phyloP scores from a whole-genome alignment of 2,113 vertebrate species.

The Coptodon rendalli region DNA sequence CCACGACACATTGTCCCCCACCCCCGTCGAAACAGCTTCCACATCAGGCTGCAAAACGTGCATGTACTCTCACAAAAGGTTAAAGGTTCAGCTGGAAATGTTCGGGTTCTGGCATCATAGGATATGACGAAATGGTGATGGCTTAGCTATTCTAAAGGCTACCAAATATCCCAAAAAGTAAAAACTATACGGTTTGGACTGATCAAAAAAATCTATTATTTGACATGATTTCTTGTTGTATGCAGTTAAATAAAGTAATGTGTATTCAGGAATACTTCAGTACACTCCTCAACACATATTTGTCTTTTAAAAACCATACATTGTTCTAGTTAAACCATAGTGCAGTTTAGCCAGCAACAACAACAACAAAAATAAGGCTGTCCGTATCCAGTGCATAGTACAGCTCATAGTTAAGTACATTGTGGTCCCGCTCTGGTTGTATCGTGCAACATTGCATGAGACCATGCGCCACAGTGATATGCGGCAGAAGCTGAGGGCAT shows the following conservation, averaged over 20 bases:
- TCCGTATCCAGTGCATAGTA: neutral
- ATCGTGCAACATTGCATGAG: neutral
- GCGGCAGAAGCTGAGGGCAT: neutral
- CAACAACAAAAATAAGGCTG: neutral
- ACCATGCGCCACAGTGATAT: neutral
- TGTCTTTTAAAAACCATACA: neutral
- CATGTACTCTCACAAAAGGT: neutral
- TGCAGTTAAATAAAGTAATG: neutral
- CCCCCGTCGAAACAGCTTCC: neutral
- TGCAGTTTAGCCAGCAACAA: neutral
- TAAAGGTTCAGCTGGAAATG: neutral
- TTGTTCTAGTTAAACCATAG: neutral
- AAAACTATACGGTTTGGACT: neutral
- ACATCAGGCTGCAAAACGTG: conserved; percentile 16
- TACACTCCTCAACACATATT: neutral
- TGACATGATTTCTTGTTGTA: accelerated
- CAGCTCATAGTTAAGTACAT: neutral
- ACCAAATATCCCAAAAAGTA: neutral
- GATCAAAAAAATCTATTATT: neutral
- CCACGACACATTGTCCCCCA: conserved; percentile 1
- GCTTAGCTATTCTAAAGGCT: neutral
- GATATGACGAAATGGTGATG: neutral
- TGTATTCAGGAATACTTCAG: neutral
- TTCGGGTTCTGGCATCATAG: neutral
- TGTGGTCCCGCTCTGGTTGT: neutral